Percentiles rank a stretch among this genome's conserved stretches.
Evolutionary conservation across 2,797 vertebrate genomes (phyloP).

Genomic region (Chloroceryle amazona): DNA sequence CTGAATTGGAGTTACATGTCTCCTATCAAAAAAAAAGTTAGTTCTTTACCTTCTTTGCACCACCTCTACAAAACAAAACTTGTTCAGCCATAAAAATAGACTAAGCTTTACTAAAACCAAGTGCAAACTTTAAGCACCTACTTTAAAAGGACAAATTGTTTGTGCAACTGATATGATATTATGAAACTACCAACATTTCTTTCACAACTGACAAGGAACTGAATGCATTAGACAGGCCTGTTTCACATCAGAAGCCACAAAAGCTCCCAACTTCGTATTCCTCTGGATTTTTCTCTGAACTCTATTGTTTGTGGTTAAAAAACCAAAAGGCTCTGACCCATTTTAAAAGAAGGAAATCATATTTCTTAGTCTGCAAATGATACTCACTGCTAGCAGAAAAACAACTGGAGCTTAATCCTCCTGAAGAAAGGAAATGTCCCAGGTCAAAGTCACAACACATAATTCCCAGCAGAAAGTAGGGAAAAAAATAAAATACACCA

Average conservation of each 20-base stretch:
- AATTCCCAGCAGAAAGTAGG: constrained; percentile 2
- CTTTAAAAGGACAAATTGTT: constrained; percentile 40
- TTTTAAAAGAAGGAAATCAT: constrained; percentile 58
- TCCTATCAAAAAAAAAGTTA: neutral
- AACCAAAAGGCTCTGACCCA: constrained; percentile 43
- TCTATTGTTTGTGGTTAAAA: constrained; percentile 62
- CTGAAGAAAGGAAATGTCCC: constrained; percentile 28
- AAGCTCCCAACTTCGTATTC: constrained; percentile 33
- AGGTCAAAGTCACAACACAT: constrained; percentile 25
- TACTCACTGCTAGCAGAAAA: neutral
- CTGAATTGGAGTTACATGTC: neutral
- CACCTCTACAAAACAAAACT: neutral
- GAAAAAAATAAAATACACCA: neutral
- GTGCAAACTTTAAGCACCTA: constrained; percentile 12
- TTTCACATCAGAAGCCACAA: constrained; percentile 65
- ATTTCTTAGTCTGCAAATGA: constrained; percentile 36
- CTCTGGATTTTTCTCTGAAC: constrained; percentile 53
- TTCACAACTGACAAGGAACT: constrained; percentile 60
- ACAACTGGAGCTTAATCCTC: constrained; percentile 9
- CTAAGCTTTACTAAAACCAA: constrained; percentile 9
- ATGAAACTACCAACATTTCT: constrained; percentile 58
- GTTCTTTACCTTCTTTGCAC: neutral
- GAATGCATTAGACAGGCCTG: constrained; percentile 49
- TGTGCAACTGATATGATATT: constrained; percentile 51
- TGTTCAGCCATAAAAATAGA: neutral